Evolutionary conservation across 2,797 vertebrate species (phyloP).

Genomic region (Malacoctenus gilli): DNA sequence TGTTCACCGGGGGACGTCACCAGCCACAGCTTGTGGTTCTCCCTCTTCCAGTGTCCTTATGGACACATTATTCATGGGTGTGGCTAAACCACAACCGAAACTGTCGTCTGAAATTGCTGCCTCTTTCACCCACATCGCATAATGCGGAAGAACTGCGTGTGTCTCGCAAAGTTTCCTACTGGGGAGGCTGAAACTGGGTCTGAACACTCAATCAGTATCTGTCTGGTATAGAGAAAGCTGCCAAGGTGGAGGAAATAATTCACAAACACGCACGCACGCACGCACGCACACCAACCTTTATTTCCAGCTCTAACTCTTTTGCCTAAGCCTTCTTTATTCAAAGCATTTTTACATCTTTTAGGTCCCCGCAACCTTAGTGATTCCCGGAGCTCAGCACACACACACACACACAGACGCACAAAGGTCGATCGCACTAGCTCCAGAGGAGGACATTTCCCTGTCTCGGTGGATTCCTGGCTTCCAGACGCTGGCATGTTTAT

Average conservation of each 20-base stretch:
- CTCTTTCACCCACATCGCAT: no score
- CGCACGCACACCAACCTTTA: constrained; percentile 19
- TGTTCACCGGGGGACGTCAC: neutral
- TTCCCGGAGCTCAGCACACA: neutral
- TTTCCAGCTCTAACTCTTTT: no score
- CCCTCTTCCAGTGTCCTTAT: neutral
- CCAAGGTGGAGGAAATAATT: constrained; percentile 3
- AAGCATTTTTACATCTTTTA: constrained; percentile 16
- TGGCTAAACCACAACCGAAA: no score
- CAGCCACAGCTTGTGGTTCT: neutral
- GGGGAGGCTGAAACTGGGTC: constrained; percentile 9
- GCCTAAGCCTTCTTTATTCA: no score
- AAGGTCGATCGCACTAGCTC: constrained; percentile 58
- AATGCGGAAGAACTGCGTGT: no score
- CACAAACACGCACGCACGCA: constrained; percentile 8
- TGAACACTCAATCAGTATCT: constrained; percentile 29
- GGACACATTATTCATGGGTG: neutral
- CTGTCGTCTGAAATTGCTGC: no score
- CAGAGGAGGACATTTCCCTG: constrained; percentile 54
- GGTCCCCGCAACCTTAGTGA: no score
- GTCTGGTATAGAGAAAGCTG: constrained; percentile 13
- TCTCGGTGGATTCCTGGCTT: constrained; percentile 39
- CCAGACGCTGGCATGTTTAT: constrained; percentile 60
- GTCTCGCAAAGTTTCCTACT: neutral
- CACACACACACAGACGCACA: constrained; percentile 9